Evolutionary conservation across 1,140 invertebrate genomes (phyloP).

Genomic region (Cotesia glomerata): DNA sequence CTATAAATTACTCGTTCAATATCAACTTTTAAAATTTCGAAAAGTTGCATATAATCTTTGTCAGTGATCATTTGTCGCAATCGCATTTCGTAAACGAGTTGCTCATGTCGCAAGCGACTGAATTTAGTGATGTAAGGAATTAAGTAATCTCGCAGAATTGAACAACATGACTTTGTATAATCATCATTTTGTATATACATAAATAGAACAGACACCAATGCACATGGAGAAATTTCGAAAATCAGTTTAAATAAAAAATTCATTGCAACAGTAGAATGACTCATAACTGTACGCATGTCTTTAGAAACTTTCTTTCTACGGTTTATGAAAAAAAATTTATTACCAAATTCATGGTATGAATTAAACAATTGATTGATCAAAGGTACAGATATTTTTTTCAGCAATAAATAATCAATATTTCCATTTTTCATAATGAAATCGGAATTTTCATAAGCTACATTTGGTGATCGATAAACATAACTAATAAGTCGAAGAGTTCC

Average conservation of each 20-base stretch:
- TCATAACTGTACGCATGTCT: not conserved
- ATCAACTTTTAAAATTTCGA: not conserved
- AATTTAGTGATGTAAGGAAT: not conserved
- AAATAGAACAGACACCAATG: not conserved
- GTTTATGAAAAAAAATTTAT: not conserved
- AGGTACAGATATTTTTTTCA: not conserved
- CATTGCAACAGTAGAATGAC: not conserved
- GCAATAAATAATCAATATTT: not conserved
- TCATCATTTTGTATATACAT: slow-evolving; percentile 4
- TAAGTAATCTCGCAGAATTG: not conserved
- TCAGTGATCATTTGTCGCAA: slow-evolving; percentile 1
- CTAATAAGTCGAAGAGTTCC: not conserved
- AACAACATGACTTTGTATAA: not conserved
- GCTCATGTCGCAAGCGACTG: not conserved
- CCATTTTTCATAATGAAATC: not conserved
- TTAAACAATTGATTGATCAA: not conserved
- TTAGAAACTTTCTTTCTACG: not conserved
- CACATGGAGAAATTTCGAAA: slow-evolving; percentile 3
- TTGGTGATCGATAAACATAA: not conserved
- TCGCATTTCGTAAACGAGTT: slow-evolving; percentile 1
- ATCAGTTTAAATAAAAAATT: not conserved
- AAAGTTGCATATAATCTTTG: not conserved
- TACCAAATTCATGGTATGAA: not conserved
- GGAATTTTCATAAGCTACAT: not conserved
- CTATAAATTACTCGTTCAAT: not conserved